A percentile compares a stretch with the other conserved stretches of the same genome.
phyloP scores from a whole-genome alignment of 2,797 vertebrate genomes.

The Notamacropus eugenii region DNA sequence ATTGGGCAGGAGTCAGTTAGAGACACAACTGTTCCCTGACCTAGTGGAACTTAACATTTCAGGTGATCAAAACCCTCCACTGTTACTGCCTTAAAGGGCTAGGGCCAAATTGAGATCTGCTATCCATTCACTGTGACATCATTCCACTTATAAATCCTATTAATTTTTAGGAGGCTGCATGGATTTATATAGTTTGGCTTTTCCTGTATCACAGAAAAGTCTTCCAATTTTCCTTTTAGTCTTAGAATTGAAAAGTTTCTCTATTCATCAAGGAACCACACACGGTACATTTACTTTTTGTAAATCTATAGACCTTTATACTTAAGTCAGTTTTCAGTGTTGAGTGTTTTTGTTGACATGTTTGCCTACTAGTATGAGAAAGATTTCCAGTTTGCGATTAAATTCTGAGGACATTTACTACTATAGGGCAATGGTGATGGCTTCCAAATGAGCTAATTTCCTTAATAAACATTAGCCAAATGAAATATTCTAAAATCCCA shows the following conservation, averaged over 20 bases:
- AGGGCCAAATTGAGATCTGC: slow-evolving; percentile 30
- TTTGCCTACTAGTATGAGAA: background rate
- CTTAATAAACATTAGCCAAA: background rate
- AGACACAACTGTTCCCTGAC: slow-evolving; percentile 70
- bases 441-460: background rate
- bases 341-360: background rate
- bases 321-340: background rate
- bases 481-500: background rate
- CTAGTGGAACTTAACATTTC: slow-evolving; percentile 74
- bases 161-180: slow-evolving; percentile 43
- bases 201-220: slow-evolving; percentile 35
- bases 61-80: slow-evolving; percentile 72
- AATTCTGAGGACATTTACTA: background rate
- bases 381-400: background rate
- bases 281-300: background rate
- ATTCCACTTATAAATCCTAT: slow-evolving; percentile 49
- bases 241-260: background rate
- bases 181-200: slow-evolving; percentile 60
- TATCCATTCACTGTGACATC: slow-evolving; percentile 32
- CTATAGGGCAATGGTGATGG: background rate
- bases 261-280: background rate
- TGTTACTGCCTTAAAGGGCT: slow-evolving; percentile 77
- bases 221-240: background rate
- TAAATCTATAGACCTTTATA: background rate
- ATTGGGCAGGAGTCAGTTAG: slow-evolving; percentile 69